Base-by-base conservation (phyloP, 2,797 vertebrate genomes). In the Ptychobarbus kaznakovi region DNA sequence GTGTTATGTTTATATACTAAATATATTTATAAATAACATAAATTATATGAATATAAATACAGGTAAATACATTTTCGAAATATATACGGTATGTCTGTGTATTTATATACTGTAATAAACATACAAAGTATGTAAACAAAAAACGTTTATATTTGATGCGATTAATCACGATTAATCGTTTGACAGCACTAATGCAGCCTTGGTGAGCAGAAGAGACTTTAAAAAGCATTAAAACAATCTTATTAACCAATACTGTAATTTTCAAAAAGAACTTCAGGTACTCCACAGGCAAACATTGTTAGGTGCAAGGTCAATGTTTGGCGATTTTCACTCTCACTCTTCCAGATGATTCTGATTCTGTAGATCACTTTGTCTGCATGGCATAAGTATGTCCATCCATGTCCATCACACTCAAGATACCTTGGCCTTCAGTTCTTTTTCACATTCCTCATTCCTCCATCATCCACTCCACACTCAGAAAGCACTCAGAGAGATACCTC, bases 401-500 rank as follows among this genome's bases (percentile, higher is more conserved):
- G 46, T n/a, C 58, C n/a, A 32, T 84, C 46, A 76, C 68, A 42
- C 63, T 84, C 16, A 77, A 68, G 63, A 13, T 12, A 51, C n/a
- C 42, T 18, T 12, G 15, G 35, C 32, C 56, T 65, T 82, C 69
- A 63, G 40, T 35, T 74, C 40, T 35, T 51, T 49, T 58, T 56
- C 22, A 20, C 35, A 22, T 3, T 35, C 13, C 53, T 44, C 35
- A 53, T 77, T 84, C 35, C n/a, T 69, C 46, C 38, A 77, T 51
- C 73, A 84, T 84, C 74, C 74, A 77, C 63, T 84, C 49, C 35
- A 44, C 35, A 25, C 44, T 68, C 28, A 42, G 15, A 82, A 72
- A 46, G 81, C 81, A 82, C 69, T 74, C 53, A 63, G 40, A 74
- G 15, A 76, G 58, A 68, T 73, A 76, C 44, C 44, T 40, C 72